Conservation (phyloP, 2,888 invertebrate genomes). For the Tupiocoris notatus region DNA sequence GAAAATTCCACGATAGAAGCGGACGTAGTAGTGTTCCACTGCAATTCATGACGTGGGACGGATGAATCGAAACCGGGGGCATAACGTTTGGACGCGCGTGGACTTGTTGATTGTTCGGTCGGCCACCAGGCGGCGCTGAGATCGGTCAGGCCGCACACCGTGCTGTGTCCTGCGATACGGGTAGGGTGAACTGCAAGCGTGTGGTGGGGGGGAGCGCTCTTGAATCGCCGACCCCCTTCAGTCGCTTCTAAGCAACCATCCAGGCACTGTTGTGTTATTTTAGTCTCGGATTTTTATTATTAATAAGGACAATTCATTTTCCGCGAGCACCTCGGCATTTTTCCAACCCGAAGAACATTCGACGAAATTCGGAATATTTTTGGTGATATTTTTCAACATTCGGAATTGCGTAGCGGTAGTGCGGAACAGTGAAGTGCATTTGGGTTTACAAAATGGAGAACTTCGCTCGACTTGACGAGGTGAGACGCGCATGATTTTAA, state of each 20-base stretch:
- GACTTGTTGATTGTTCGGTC: slow-evolving; percentile 25
- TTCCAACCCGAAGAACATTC: background rate
- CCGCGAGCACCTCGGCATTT: background rate
- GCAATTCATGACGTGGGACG: too few species aligned
- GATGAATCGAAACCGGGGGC: too few species aligned
- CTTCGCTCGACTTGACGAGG: background rate
- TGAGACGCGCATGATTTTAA: background rate
- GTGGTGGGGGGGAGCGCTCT: slow-evolving; percentile 9
- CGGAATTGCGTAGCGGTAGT: background rate
- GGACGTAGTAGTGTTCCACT: too few species aligned
- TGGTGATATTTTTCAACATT: background rate
- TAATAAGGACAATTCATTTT: background rate
- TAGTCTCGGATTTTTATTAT: background rate
- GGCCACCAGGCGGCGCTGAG: slow-evolving; percentile 30
- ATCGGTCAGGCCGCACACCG: background rate
- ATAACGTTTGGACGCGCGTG: slow-evolving; percentile 10
- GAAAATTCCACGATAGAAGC: too few species aligned
- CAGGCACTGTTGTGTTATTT: background rate
- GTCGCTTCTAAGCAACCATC: slow-evolving; percentile 25
- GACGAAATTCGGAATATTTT: background rate
- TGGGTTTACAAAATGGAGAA: background rate
- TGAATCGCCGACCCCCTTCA: slow-evolving; percentile 31
- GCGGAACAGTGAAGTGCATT: background rate
- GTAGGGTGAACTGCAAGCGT: background rate
- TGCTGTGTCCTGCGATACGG: background rate